Base-by-base conservation (phyloP, 1,140 invertebrate genomes). In the Acyrthosiphon pisum region DNA sequence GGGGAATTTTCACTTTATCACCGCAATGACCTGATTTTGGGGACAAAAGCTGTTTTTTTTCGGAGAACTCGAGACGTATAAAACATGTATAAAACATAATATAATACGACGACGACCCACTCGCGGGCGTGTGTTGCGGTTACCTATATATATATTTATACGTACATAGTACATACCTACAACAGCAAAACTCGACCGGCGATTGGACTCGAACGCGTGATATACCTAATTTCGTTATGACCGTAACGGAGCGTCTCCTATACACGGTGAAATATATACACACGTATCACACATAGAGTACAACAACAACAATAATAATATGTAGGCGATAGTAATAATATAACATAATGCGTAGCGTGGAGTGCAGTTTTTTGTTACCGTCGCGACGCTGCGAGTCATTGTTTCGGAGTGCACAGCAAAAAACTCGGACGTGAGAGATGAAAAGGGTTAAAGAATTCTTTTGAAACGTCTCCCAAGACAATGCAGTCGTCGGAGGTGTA, bases 391-490 rank as follows among this genome's bases (percentile, higher is more conserved):
- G 50, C 50, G 0, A n/a, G 48, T 37, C 53, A 76, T 68, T 60
- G 23, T 90, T 90, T 90, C 9, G 89, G 53, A 50, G 68, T 4
- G 30, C 30, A 18, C 11, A 50, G 46, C 30, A 92, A 92, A 76
- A 91, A 91, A 91, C 68, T n/a, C 90, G 60, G 1, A 0, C 6
- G 22, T 30, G 2, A 30, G 30, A 81, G 22, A 81, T 35, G 7
- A 81, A 50, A 92, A 44, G 35, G 87, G 48, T 87, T 56, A 68
- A 89, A 93, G 30, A 90, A 90, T 90, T 41, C 53, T 68, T n/a
- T 90, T 68, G 11, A 60, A 60, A 60, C 37, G 37, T 41, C n/a
- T 23, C 1, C 26, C 37, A 44, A 68, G 56, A 90, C 53, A 68
- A 68, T 90, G 53, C 37, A 30, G 35, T 90, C 30, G 26, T 20